Evolutionary conservation across 2,888 invertebrate species (phyloP), one percentile per base, ranked within the genome.

Genomic region (Lochmaea crataegi): DNA sequence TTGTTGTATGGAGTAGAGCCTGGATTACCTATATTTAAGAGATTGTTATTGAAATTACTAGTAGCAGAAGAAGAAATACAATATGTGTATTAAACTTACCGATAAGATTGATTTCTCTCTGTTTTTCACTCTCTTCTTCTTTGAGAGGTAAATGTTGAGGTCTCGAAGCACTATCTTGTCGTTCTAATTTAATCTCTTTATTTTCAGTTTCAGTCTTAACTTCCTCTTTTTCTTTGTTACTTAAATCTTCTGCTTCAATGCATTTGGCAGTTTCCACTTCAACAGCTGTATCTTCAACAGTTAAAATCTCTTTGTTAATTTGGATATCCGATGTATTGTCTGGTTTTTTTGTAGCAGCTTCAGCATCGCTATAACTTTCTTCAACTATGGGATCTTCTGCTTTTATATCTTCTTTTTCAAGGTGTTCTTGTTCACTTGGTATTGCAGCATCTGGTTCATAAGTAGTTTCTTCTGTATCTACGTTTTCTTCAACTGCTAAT

Each of bases 1-100:
- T 87, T 87, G 78, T 87, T 87, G 80, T 86, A 87, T 0, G 87
- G 87, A 0, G 87, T 87, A 5, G 87, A 87, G 68, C 87, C 87
- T 10, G 87, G 87, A 53, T 83, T 83, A 45, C 87, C 86, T 78
- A 75, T 10, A 9, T 45, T 18, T 11, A 48, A 51, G 22, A 22
- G 32, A n/a, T 56, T 38, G 10, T 60, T 45, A 32, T 42, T 58
- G 22, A 22, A 22, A 32, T 32, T 32, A 4, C 26, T 32, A 32
- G 26, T 32, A 32, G 26, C 26, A 5, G 26, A 32, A 32, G 5
- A 32, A 32, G 2, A 71, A 57, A 42, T 38, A 58, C 16, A 63
- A 16, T 5, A 0, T 4, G 26, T 7, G 32, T 60, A 65, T 18
- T 7, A 42, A 42, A 68, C 75, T 75, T 78, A 79, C 80, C 81